Evolutionary conservation across 35 echinoderm and acorn worm genomes (phyloP).

Genomic region (Lytechinus variegatus): DNA sequence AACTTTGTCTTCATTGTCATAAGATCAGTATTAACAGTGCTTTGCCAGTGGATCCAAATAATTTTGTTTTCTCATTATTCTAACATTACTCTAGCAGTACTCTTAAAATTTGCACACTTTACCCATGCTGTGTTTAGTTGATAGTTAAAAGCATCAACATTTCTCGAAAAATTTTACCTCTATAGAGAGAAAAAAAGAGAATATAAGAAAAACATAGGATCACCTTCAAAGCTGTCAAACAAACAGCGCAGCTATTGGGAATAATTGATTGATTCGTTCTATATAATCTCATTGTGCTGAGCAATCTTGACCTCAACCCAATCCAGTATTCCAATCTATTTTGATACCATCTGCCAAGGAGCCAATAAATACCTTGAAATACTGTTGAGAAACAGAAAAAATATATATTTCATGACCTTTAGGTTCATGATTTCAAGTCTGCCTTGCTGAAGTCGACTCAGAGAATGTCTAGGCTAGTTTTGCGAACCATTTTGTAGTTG

Average conservation of each 20-base stretch:
- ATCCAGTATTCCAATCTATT: background rate
- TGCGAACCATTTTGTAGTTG: background rate
- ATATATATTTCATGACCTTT: background rate
- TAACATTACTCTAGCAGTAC: too few relatives aligned
- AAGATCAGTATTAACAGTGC: too few relatives aligned
- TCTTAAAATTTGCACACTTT: too few relatives aligned
- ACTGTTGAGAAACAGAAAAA: background rate
- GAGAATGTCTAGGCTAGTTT: background rate
- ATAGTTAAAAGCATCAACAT: background rate
- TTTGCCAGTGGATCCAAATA: too few relatives aligned
- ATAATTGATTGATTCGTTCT: background rate
- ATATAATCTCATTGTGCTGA: background rate
- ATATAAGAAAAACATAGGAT: background rate
- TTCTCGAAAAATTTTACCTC: background rate
- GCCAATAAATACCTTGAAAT: background rate
- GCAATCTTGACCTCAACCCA: background rate
- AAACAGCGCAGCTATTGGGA: background rate
- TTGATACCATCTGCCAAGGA: background rate
- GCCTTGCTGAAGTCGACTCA: too few relatives aligned
- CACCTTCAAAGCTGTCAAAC: slow-evolving; percentile 7
- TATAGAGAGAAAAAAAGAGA: background rate
- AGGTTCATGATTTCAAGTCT: too few relatives aligned
- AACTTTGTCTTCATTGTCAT: too few relatives aligned
- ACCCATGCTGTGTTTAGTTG: background rate
- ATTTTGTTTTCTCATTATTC: too few relatives aligned